A percentile compares a stretch with the other conserved stretches of the same genome.
phyloP scores from a whole-genome alignment of 2,797 vertebrate genomes.

The Odontamblyopus rebecca region DNA sequence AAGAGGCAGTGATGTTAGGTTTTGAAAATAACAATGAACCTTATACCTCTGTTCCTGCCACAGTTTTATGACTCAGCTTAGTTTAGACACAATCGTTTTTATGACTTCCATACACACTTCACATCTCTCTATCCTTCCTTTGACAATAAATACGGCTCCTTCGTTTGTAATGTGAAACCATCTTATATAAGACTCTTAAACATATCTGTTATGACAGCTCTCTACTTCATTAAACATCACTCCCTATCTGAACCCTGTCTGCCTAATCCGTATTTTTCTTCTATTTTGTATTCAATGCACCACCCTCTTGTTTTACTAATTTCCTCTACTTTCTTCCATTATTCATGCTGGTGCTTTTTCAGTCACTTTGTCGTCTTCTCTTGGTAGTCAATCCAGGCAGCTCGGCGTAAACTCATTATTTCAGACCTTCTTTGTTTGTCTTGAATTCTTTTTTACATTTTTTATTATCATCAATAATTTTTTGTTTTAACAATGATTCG shows the following conservation, averaged over 20 bases:
- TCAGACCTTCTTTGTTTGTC: background rate
- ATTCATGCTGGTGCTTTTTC: background rate
- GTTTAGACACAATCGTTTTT: background rate
- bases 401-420: background rate
- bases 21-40: background rate
- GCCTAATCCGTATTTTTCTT: background rate
- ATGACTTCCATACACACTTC: background rate
- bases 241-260: background rate
- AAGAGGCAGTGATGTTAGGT: background rate
- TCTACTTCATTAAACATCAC: background rate
- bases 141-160: background rate
- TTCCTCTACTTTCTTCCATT: slow-evolving; percentile 3
- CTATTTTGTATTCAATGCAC: background rate
- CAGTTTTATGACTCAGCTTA: background rate
- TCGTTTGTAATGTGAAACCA: background rate
- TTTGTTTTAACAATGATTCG: slow-evolving; percentile 8
- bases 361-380: slow-evolving; percentile 5
- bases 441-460: background rate
- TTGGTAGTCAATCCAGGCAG: background rate
- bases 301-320: background rate
- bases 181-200: slow-evolving; percentile 9
- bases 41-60: background rate
- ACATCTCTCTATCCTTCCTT: background rate
- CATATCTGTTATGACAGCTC: background rate
- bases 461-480: slow-evolving; percentile 11